phyloP scores from a whole-genome alignment of 2,888 invertebrate species.

The Sphaerophoria taeniata region DNA sequence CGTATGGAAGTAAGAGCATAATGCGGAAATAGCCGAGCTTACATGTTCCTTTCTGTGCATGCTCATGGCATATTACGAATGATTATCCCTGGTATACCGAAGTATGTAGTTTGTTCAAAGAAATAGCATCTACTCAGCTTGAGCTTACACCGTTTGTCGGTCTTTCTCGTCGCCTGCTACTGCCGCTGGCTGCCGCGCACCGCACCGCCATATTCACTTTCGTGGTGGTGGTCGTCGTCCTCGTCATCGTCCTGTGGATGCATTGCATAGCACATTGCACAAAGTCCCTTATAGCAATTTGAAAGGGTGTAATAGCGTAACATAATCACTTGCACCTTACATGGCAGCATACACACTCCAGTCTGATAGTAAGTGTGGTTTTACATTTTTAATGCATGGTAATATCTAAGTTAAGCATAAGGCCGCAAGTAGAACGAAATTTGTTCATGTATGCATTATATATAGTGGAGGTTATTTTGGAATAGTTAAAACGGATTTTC shows the following conservation, averaged over 20 bases:
- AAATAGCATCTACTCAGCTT: constrained; percentile 41
- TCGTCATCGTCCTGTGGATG: constrained; percentile 21
- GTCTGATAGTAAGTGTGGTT: constrained; percentile 6
- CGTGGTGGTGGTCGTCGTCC: no score
- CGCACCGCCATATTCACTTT: no score
- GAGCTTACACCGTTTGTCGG: constrained; percentile 19
- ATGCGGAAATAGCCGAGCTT: constrained; percentile 39
- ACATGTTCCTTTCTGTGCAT: constrained; percentile 46
- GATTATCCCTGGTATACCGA: constrained; percentile 46
- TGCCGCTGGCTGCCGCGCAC: no score
- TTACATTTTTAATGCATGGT: constrained; percentile 58
- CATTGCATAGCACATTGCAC: background rate
- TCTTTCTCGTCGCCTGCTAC: no score
- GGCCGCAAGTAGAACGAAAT: no score
- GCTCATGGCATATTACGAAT: constrained; percentile 59
- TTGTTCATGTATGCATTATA: no score
- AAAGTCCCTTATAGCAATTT: constrained; percentile 32
- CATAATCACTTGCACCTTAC: constrained; percentile 41
- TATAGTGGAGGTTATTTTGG: no score
- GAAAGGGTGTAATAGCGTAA: constrained; percentile 58
- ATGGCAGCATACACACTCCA: constrained; percentile 8
- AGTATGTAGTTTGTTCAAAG: background rate
- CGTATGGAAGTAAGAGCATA: background rate
- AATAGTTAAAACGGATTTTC: no score
- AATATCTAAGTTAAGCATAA: constrained; percentile 33